phyloP scores from a whole-genome alignment of 2,888 invertebrate species.

The Acholoe squamosa region DNA sequence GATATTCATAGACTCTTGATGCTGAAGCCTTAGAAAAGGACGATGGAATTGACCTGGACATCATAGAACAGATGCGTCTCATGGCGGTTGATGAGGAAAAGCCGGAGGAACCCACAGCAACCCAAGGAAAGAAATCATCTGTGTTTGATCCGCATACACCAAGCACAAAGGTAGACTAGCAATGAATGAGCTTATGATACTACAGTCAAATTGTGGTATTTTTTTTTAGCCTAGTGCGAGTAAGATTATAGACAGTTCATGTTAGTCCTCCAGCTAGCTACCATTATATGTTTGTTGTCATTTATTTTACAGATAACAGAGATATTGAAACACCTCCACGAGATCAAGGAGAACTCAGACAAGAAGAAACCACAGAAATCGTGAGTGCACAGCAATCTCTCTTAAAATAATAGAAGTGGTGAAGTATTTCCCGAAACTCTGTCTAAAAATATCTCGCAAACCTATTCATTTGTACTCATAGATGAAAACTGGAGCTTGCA shows the following conservation, averaged over 20 bases:
- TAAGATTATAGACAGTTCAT: too few relatives aligned
- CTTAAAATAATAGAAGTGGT: background rate
- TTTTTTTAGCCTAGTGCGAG: too few relatives aligned
- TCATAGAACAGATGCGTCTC: slow-evolving; percentile 81
- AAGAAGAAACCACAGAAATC: slow-evolving; percentile 65
- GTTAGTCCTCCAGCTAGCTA: too few relatives aligned
- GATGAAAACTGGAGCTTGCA: too few relatives aligned
- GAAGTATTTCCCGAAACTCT: too few relatives aligned
- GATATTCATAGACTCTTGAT: slow-evolving; percentile 84
- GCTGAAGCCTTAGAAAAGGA: slow-evolving; percentile 81
- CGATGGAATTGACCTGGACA: slow-evolving; percentile 77
- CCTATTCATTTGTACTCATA: too few relatives aligned
- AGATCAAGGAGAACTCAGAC: slow-evolving; percentile 70
- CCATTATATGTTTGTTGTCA: background rate
- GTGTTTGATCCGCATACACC: slow-evolving; percentile 73
- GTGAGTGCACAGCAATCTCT: slow-evolving; percentile 26
- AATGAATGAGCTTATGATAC: background rate
- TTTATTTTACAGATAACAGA: slow-evolving; percentile 72
- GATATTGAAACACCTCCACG: slow-evolving; percentile 73
- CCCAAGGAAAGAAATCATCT: slow-evolving; percentile 82
- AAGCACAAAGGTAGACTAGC: slow-evolving; percentile 76
- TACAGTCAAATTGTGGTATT: too few relatives aligned
- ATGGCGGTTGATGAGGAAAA: slow-evolving; percentile 83
- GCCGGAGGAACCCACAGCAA: slow-evolving; percentile 78
- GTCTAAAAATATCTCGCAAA: too few relatives aligned